Conservation (phyloP, 92 coral and sea anemone genomes). For the Epizoanthus illoricatus region DNA sequence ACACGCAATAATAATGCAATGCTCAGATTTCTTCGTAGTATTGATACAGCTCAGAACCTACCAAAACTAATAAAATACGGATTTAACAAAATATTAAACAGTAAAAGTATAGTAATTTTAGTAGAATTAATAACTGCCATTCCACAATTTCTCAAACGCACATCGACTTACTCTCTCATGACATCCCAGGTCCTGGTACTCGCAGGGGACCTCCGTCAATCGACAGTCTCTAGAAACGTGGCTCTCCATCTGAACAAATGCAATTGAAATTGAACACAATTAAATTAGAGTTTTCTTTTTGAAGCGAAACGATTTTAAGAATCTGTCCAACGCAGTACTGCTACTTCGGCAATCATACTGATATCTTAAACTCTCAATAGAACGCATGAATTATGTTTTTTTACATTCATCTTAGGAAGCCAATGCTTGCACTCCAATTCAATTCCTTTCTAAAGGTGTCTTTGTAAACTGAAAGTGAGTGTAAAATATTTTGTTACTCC, state of each 20-base stretch:
- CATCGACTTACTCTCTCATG: background rate
- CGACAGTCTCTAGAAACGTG: slow-evolving; percentile 20
- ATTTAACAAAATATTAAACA: no score
- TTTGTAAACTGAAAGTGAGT: background rate
- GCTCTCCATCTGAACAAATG: slow-evolving; percentile 9
- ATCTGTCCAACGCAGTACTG: background rate
- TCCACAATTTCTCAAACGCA: background rate
- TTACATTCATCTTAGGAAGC: background rate
- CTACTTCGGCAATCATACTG: no score
- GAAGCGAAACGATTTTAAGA: background rate
- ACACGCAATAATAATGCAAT: no score
- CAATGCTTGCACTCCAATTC: background rate
- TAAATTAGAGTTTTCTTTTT: background rate
- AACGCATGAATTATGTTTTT: no score
- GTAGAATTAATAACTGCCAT: background rate
- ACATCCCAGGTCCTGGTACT: slow-evolving; percentile 3
- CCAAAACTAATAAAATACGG: no score
- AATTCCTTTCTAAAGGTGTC: background rate
- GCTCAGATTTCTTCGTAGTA: no score
- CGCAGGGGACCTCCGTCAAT: background rate
- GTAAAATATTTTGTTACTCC: no score
- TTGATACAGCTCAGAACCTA: no score
- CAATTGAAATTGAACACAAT: background rate
- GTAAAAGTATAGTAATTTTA: background rate
- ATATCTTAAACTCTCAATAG: no score